phyloP scores from a whole-genome alignment of 2,888 invertebrate species.

The Hirtodrosophila trivittata region DNA sequence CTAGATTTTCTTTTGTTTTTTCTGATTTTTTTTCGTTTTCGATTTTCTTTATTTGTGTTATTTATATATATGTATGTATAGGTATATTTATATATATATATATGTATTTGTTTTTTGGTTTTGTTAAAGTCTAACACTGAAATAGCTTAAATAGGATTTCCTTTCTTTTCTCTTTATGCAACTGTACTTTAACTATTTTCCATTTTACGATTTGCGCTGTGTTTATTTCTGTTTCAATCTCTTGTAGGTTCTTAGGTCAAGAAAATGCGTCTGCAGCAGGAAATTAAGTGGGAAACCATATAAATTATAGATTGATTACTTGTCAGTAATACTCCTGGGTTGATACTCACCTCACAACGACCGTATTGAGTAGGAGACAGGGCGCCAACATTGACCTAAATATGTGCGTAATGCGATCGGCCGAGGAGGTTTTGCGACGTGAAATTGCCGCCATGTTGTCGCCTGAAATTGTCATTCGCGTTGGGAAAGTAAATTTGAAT shows the following conservation, averaged over 20 bases:
- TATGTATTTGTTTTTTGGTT: conserved; percentile 41
- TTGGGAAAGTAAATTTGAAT: conserved; percentile 47
- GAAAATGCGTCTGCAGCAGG: conserved; percentile 74
- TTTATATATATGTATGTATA: conserved; percentile 26
- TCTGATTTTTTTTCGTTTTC: conserved; percentile 5
- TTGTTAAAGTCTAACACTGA: conserved; percentile 69
- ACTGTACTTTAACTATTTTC: too few species aligned
- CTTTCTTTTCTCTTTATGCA: conserved; percentile 10
- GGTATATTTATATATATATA: conserved; percentile 40
- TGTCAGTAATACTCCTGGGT: neutral
- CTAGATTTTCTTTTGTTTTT: conserved; percentile 40
- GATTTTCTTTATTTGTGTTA: conserved; percentile 8
- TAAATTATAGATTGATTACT: conserved; percentile 23
- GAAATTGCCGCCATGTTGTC: conserved; percentile 96
- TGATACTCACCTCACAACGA: conserved; percentile 82
- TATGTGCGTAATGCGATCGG: conserved; percentile 84
- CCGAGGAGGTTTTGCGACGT: conserved; percentile 88
- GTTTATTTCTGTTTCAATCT: conserved; percentile 27
- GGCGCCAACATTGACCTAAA: conserved; percentile 83
- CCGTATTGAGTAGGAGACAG: conserved; percentile 83
- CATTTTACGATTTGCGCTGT: conserved; percentile 11
- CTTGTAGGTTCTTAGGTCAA: conserved; percentile 76
- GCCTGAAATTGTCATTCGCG: conserved; percentile 85
- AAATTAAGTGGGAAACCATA: conserved; percentile 25
- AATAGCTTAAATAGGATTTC: conserved; percentile 77